Evolutionary conservation across 2,113 vertebrate genomes (phyloP).

Genomic region (Synchiropus splendidus): DNA sequence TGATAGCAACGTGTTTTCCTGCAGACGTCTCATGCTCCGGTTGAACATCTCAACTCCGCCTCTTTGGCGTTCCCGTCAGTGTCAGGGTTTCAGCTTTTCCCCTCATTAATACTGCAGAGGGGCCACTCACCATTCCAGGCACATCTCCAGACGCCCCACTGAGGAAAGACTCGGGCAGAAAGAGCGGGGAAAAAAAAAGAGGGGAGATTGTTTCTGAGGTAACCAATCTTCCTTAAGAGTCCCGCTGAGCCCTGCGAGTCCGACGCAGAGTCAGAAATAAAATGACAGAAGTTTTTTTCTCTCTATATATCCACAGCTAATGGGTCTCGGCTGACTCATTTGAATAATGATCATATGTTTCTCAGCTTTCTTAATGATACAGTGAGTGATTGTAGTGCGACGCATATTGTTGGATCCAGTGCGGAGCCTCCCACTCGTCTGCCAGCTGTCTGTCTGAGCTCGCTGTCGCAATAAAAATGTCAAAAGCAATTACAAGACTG

Average conservation of each 20-base stretch:
- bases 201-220: conserved; percentile 28
- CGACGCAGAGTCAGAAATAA: conserved; percentile 18
- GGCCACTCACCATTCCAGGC: conserved; percentile 34
- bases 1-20: conserved; percentile 21
- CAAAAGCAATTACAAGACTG: too few relatives aligned
- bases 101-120: conserved; percentile 49
- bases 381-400: too few relatives aligned
- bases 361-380: too few relatives aligned
- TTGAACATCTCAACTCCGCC: conserved; percentile 15
- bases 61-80: conserved; percentile 28
- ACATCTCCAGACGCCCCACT: conserved; percentile 28
- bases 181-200: conserved; percentile 5
- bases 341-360: too few relatives aligned
- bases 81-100: conserved; percentile 25
- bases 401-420: too few relatives aligned
- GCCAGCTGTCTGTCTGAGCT: too few relatives aligned
- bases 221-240: conserved; percentile 39
- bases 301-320: conserved; percentile 21
- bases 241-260: conserved; percentile 22
- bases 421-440: too few relatives aligned
- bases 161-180: conserved; percentile 15
- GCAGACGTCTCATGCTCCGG: conserved; percentile 16
- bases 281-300: too few relatives aligned
- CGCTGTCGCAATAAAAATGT: too few relatives aligned
- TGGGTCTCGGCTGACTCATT: conserved; percentile 21